Base-by-base conservation (phyloP, 1,140 invertebrate species). In the Triops cancriformis region DNA sequence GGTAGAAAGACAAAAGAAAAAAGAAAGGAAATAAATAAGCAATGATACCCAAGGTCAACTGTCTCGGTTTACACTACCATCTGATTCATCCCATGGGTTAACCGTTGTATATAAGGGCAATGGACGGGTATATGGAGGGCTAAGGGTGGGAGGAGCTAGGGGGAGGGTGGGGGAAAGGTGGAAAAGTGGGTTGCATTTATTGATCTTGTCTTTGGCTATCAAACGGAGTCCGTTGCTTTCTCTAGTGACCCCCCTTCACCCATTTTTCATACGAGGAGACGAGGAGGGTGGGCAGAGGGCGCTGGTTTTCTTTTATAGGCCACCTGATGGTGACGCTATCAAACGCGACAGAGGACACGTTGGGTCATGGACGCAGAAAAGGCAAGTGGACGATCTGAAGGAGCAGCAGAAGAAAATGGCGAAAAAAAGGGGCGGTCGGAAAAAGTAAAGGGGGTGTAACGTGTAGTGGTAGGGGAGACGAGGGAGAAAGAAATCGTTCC, bases 251-350 rank as follows among this genome's bases (percentile, higher is more conserved):
- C 51, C 51, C 51, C n/a, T 64, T 6, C 51, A 6, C 23, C 23
- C 14, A 12, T 64, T 37, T 37, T 37, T 37, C 31, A 37, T 37
- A 37, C 2, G 7, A 37, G 31, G 31, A 37, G 2, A 37, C 31
- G 31, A 37, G 31, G 2, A 7, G 31, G 31, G 51, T 18, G 51
- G 51, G 23, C 5, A 64, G 51, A 9, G 23, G 51, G 51, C 23
- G 51, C 51, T n/a, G 10, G 51, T 18, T 64, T 37, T 64, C 51
- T 64, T 64, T 64, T 64, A 64, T 64, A 64, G 51, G 51, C 51
- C 51, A 64, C 51, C 51, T 64, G 51, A 64, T 64, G 51, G 51
- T 64, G 51, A 64, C 51, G 51, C 51, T 64, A 64, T 64, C 51
- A 64, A 64, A 64, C 23, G 51, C 23, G 51, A 64, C 18, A 64